Conservation (phyloP, 1,140 invertebrate species). For the Sycophila sp. region DNA sequence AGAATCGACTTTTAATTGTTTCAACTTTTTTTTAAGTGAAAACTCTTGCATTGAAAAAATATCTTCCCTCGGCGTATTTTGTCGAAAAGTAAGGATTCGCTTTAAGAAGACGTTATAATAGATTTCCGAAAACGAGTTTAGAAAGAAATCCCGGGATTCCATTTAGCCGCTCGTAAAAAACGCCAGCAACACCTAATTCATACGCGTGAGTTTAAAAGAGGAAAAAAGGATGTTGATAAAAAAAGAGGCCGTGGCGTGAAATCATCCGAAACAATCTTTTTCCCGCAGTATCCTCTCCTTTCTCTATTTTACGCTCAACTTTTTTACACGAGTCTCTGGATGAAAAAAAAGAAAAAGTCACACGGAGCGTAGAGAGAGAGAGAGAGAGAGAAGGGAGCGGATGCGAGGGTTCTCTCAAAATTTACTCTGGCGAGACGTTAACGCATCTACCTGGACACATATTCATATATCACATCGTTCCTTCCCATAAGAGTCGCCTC, state of each 20-base stretch:
- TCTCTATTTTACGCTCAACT: conserved; percentile 27
- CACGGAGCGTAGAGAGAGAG: too few species aligned
- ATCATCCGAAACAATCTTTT: conserved; percentile 28
- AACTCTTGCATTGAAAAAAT: too few species aligned
- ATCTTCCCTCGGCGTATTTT: too few species aligned
- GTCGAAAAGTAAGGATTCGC: neutral
- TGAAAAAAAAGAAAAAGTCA: neutral
- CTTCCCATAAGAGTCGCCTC: conserved; percentile 36
- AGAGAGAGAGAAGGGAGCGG: conserved; percentile 20
- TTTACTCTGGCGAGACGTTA: conserved; percentile 39
- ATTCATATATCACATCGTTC: conserved; percentile 44
- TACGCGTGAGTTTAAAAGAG: neutral
- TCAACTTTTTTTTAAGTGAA: too few species aligned
- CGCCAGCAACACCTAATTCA: neutral
- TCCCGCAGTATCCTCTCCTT: conserved; percentile 18
- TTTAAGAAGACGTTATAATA: conserved; percentile 8
- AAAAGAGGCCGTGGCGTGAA: conserved; percentile 15
- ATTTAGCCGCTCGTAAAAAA: conserved; percentile 11
- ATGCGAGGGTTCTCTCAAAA: conserved; percentile 39
- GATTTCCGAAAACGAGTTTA: conserved; percentile 1
- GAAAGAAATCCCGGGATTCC: conserved; percentile 9
- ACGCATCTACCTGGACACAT: conserved; percentile 39
- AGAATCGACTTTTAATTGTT: neutral
- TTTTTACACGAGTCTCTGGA: neutral
- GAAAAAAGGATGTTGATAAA: conserved; percentile 7